Base-by-base conservation (phyloP, 92 coral and sea anemone species). In the Porites lobata region DNA sequence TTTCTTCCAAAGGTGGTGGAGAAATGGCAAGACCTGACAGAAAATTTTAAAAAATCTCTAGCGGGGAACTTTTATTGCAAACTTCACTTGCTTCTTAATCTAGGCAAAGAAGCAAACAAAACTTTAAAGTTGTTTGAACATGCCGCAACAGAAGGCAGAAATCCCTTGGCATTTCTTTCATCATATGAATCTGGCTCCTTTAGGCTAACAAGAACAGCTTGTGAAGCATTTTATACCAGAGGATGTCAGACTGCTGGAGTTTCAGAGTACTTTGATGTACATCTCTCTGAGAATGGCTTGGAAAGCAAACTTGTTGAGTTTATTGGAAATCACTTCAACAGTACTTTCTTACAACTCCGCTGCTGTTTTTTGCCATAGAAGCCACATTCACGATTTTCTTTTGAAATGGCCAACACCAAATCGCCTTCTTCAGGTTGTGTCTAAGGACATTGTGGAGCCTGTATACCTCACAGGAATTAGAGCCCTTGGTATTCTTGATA, bases 301-400 rank as follows among this genome's bases (percentile, higher is more conserved):
- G 88, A 54, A 84, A 73, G 79, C 72, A 84, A 84, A 29, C 88
- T 84, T 47, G 88, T 84, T 19, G 50, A 84, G 50, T 84, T 74
- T 15, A 65, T 62, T 63, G 79, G 81, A 54, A 84, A 84, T 72
- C 74, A 65, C 54, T 50, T 84, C 80, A 84, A 84, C 71, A 84
- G 62, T 26, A 15, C 24, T 84, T 2, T 85, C 65, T 77, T 85
- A 76, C 74, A 85, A 85, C 71, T 72, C 47, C 6, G 47, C 47
- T 38, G 47, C 47, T 38, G 47, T 38, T 38, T 38, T 38, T 4
- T 38, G 4, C 76, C 2, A 54, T 77, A 65, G 54, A 74, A 66
- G 71, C 68, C 71, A 84, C 20, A 84, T 84, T 73, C 51, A 84
- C 51, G 62, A 75, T n/a, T 74, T 74, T 66, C 77, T 84, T 18